Conservation (phyloP, 2,888 invertebrate species). For the Salticus scenicus region DNA sequence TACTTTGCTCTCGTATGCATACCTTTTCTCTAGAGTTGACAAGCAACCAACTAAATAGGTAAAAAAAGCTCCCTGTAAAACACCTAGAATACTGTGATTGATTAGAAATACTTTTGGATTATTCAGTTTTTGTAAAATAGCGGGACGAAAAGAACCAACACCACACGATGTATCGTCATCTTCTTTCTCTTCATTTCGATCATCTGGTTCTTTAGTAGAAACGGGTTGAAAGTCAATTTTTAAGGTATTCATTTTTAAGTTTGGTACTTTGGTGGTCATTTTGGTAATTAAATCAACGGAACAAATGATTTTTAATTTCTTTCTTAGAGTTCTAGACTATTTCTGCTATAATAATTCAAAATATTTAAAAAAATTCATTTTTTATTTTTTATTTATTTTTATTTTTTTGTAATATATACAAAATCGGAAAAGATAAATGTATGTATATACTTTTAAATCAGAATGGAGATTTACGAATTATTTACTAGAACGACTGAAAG, state of each 20-base stretch:
- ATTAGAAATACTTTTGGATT: slow-evolving; percentile 70
- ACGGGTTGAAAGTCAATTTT: slow-evolving; percentile 45
- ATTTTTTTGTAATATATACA: no score
- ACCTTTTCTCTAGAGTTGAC: slow-evolving; percentile 71
- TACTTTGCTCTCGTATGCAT: slow-evolving; percentile 71
- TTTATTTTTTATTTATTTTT: no score
- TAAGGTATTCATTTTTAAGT: slow-evolving; percentile 32
- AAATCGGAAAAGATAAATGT: no score
- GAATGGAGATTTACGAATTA: no score
- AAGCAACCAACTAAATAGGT: slow-evolving; percentile 70
- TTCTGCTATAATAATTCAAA: no score
- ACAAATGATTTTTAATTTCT: no score
- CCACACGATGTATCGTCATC: slow-evolving; percentile 68
- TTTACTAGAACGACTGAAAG: no score
- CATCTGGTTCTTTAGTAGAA: slow-evolving; percentile 29
- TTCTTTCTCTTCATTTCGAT: not conserved
- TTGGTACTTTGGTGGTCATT: slow-evolving; percentile 46
- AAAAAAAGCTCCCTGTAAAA: slow-evolving; percentile 71
- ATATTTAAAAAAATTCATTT: no score
- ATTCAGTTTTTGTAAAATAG: slow-evolving; percentile 70
- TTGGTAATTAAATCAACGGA: not conserved
- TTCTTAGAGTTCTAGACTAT: no score
- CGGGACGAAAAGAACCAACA: slow-evolving; percentile 69
- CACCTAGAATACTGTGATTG: slow-evolving; percentile 69
- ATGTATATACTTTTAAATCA: no score